phyloP scores from a whole-genome alignment of 2,797 vertebrate genomes.

The Fistularia tabacaria region DNA sequence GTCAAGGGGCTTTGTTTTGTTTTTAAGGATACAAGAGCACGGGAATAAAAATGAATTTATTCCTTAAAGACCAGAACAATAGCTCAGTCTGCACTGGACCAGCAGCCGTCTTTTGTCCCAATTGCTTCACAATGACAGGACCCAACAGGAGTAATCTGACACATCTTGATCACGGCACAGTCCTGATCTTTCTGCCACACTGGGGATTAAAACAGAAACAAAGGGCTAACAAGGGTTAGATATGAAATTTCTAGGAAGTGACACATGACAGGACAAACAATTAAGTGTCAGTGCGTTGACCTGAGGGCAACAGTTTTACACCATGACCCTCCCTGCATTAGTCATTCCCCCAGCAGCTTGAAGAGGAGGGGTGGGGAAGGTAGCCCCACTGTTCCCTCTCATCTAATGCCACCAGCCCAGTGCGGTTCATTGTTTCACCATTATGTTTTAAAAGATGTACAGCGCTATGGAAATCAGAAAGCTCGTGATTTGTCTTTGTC shows the following conservation, averaged over 20 bases:
- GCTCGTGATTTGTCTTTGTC: constrained; percentile 66
- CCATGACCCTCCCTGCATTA: constrained; percentile 67
- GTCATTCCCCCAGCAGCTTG: constrained; percentile 53
- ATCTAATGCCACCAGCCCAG: constrained; percentile 36
- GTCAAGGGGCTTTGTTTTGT: too few relatives aligned
- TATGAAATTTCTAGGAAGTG: constrained; percentile 77
- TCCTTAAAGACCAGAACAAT: constrained; percentile 11
- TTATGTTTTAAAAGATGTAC: constrained; percentile 75
- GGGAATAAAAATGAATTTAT: too few relatives aligned
- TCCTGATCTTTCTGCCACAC: constrained; percentile 70
- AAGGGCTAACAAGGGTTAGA: constrained; percentile 68
- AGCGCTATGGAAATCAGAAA: constrained; percentile 59
- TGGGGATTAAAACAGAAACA: constrained; percentile 73
- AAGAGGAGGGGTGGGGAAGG: background rate
- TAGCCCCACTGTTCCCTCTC: constrained; percentile 31
- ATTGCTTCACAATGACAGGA: constrained; percentile 61
- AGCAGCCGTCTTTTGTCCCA: constrained; percentile 38
- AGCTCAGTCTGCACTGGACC: constrained; percentile 39
- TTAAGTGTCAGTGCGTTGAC: constrained; percentile 73
- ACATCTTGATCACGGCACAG: constrained; percentile 73
- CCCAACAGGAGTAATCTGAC: constrained; percentile 73
- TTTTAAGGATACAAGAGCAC: too few relatives aligned
- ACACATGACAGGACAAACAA: constrained; percentile 79
- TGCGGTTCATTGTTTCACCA: constrained; percentile 74
- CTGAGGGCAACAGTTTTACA: constrained; percentile 74